Base-by-base conservation (phyloP, 1,140 invertebrate species). In the Lasioglossum albipes region DNA sequence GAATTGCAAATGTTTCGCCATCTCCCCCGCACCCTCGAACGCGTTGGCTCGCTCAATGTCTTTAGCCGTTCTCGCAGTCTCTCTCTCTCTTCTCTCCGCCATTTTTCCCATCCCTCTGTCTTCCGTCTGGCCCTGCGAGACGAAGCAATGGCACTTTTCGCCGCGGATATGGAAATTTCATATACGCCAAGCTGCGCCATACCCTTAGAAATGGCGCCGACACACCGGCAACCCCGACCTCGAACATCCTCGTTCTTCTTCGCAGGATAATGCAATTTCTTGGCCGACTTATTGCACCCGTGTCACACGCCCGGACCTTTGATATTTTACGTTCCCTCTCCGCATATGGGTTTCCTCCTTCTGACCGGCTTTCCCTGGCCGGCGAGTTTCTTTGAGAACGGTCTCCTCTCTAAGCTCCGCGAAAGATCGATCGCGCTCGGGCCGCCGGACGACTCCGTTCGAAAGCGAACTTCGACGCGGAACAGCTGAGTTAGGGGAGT, bases 1-100 rank as follows among this genome's bases (percentile, higher is more conserved):
- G 88, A 92, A 92, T 92, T 92, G 90, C 90, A 92, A 91, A 92
- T 92, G 88, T 88, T 88, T 87, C 88, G 77, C 83, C 75, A 79
- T 84, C 57, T 18, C 36, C 41, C 61, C 41, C 27, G 57, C 57
- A n/a, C 7, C 52, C 57, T 57, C 52, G 61, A 1, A 59, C 61
- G 42, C 64, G 31, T 20, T 7, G 27, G 20, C 7, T 10, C 54
- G 45, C 22, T 27, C 45, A 7, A 6, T 18, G 22, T 10, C 66
- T 31, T 49, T 76, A 16, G 31, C 49, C 41, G 79, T 67, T 67
- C 27, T 27, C 27, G 27, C 18, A 4, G 18, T 31, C 31, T 36
- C 42, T 73, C 18, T 18, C 27, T 31, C 31, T 36, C 42, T 73
- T 2, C 54, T 64, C 18, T 42, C 16, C 2, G 9, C 36, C 36